Percentiles rank a stretch among this genome's conserved stretches.
phyloP scores from a whole-genome alignment of 2,113 vertebrate species.

The Pangasianodon hypophthalmus region DNA sequence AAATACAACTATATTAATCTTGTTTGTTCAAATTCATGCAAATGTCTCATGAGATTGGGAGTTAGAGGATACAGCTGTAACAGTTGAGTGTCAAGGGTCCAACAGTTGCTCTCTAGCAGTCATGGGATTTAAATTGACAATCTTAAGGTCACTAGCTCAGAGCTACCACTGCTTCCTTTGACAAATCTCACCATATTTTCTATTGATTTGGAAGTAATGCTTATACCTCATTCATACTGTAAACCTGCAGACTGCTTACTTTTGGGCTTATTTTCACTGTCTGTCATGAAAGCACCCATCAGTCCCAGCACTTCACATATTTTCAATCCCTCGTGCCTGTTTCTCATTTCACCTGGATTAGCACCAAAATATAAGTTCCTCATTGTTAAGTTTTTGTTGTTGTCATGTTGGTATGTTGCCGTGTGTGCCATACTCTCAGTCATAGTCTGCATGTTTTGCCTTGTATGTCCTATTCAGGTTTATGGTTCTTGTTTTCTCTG shows the following conservation, averaged over 20 bases:
- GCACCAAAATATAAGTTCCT: too few relatives aligned
- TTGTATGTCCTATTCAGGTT: too few relatives aligned
- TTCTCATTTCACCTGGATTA: too few relatives aligned
- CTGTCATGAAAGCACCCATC: too few relatives aligned
- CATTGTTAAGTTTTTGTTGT: too few relatives aligned
- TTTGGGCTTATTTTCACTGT: not conserved
- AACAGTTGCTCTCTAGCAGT: not conserved
- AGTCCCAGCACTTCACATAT: too few relatives aligned
- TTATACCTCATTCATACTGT: not conserved
- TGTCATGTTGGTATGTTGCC: too few relatives aligned
- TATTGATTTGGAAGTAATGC: slow-evolving; percentile 19
- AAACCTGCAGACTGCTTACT: not conserved
- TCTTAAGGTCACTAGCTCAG: not conserved
- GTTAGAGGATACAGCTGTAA: not conserved
- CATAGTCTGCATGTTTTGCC: too few relatives aligned
- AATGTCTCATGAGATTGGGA: not conserved
- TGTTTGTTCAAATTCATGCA: not conserved
- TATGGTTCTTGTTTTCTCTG: too few relatives aligned
- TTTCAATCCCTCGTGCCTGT: too few relatives aligned
- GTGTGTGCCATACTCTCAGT: too few relatives aligned
- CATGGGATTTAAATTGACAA: not conserved
- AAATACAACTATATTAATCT: not conserved
- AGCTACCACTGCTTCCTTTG: not conserved
- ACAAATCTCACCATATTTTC: not conserved
- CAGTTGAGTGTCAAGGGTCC: not conserved